Evolutionary conservation across 2,888 invertebrate species (phyloP), one percentile per base, ranked within the genome.

Genomic region (Lutraria lutraria): DNA sequence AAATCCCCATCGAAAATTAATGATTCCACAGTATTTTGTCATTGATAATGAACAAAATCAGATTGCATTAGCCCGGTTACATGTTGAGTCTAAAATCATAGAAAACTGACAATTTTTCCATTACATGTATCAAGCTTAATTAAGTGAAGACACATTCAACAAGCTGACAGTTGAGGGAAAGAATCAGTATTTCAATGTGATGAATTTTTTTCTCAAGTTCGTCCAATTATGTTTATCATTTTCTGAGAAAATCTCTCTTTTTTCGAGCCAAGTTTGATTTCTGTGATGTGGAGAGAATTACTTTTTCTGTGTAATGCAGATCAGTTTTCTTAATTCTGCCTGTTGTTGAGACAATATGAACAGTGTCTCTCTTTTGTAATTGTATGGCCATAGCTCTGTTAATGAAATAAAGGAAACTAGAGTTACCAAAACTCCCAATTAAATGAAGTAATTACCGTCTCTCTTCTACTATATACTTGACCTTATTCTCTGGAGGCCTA

Each of bases 51-150:
- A 43, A 43, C 43, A 43, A 43, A 43, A 43, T 43, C 43, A 68
- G 25, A 68, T 8, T 68, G 63, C 63, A 68, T 68, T 68, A 68
- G 12, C 25, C 1, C 25, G n/a, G n/a, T 68, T 12, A 25, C 12
- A 13, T 68, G 10, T 68, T 25, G 6, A 25, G 63, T 68, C 63
- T 10, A 25, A 68, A 68, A n/a, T 68, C 25, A n/a, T 68, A n/a
- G 63, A 68, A 68, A 56, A 68, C n/a, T 25, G 63, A 68, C 63
- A 68, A 68, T 68, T 68, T n/a, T 68, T 68, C 63, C 63, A 68
- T 21, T 68, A 68, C 63, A 68, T 68, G 63, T 68, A 68, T 68
- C 25, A 68, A 68, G 63, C 63, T 68, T 68, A 68, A 68, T 68
- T 68, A 68, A 68, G n/a, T 68, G 63, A 68, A 68, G 63, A 25